Base-by-base conservation (phyloP, 2,797 vertebrate genomes). In the Parotocinclus haroldoi region DNA sequence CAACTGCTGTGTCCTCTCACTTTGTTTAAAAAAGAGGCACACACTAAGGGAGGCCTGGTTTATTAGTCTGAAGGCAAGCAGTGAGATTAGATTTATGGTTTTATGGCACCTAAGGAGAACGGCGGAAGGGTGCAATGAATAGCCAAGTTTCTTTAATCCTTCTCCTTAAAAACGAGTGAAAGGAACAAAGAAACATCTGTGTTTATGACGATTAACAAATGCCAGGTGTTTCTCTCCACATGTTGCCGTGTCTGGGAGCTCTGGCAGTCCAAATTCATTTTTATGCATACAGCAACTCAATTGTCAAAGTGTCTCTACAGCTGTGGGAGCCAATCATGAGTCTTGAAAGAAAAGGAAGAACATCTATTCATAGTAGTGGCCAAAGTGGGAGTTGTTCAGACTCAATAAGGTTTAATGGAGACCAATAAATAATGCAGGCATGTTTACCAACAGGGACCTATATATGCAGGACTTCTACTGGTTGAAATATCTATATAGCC, bases 41-140 rank as follows among this genome's bases (percentile, higher is more conserved):
- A 75, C 54, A 38, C 76, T 79, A 86, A 83, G 63, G 63, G 66
- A 74, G 79, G 76, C 71, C 66, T 65, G 66, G 77, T 89, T 90
- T 85, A 84, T 80, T 84, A 81, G 82, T 78, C 42, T 72, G 77
- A 46, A 78, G 69, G 69, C 60, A 80, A 78, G 71, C 53, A 74
- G 84, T 69, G 73, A 88, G 82, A 89, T 91, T 69, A 89, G 82
- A 89, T 92, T 89, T 92, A 89, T 90, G 81, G 73, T 84, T 93
- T 91, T 90, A 86, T 83, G 87, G 86, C 89, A 85, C 79, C 73
- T 71, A 83, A 84, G 73, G 80, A 85, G 86, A 83, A 84, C 86
- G 74, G 71, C 40, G 78, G 73, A 78, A 74, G 79, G 36, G 71
- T 46, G 65, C 78, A 69, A 73, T 87, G 84, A 92, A 91, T 86